These are phyloP conservation scores for Callosobruchus maculatus DNA, from an alignment of 2,888 invertebrate genomes.

Conservation along the genomic window DNA sequence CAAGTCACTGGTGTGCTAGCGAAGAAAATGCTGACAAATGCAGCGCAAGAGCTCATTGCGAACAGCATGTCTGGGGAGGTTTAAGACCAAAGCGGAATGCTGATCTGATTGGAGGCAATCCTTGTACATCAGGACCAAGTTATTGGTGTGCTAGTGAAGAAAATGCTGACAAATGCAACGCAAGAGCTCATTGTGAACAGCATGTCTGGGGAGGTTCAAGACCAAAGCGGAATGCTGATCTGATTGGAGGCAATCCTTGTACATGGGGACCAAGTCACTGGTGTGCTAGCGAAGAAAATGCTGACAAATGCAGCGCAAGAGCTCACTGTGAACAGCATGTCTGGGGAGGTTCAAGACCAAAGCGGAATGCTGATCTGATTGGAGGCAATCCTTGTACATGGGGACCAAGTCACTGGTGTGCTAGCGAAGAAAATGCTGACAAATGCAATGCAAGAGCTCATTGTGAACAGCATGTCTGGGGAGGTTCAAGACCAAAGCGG, in stretches of 20 bases:
- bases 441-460: neutral
- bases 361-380: slow-evolving; percentile 3
- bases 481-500: neutral
- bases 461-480: neutral
- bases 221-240: neutral
- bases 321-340: slow-evolving; percentile 9
- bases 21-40: slow-evolving; percentile 48
- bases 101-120: slow-evolving; percentile 37
- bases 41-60: neutral
- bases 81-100: neutral
- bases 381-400: neutral
- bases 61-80: neutral
- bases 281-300: neutral
- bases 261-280: neutral
- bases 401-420: neutral
- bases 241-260: neutral
- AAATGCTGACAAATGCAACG: slow-evolving; percentile 51
- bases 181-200: slow-evolving; percentile 29
- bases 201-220: neutral
- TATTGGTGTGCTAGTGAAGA: slow-evolving; percentile 66
- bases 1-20: slow-evolving; percentile 69
- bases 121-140: slow-evolving; percentile 46
- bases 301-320: neutral
- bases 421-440: neutral
- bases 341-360: slow-evolving; percentile 12